Evolutionary conservation across 2,797 vertebrate species (phyloP).

Genomic region (Rhinophrynus dorsalis): DNA sequence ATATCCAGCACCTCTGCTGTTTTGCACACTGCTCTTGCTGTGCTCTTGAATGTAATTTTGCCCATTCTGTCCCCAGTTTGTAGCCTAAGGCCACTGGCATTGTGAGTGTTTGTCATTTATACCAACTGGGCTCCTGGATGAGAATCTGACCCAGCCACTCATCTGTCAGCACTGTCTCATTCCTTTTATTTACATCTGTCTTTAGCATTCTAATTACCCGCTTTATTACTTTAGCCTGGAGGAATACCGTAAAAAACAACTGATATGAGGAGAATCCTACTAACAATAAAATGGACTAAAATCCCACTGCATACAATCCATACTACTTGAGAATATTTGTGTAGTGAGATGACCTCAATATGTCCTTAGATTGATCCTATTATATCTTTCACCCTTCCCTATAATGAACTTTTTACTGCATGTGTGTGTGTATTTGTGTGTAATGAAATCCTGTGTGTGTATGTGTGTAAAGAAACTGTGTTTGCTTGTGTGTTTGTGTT

Average conservation of each 20-base stretch:
- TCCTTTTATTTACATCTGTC: slow-evolving; percentile 99
- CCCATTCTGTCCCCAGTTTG: slow-evolving; percentile 73
- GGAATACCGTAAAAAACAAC: slow-evolving; percentile 85
- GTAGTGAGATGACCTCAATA: slow-evolving; percentile 67
- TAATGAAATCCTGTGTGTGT: too few species aligned
- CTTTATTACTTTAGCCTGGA: slow-evolving; percentile 98
- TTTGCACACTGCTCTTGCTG: slow-evolving; percentile 29
- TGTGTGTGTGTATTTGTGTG: neutral
- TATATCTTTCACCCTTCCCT: slow-evolving; percentile 54
- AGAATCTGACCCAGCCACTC: slow-evolving; percentile 88
- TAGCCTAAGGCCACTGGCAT: slow-evolving; percentile 80
- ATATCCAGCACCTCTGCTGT: slow-evolving; percentile 1
- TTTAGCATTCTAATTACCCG: slow-evolving; percentile 99
- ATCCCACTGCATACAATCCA: slow-evolving; percentile 58
- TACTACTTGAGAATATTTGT: slow-evolving; percentile 64
- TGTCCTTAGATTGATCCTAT: slow-evolving; percentile 66
- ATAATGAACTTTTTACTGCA: slow-evolving; percentile 26
- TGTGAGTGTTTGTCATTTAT: slow-evolving; percentile 81
- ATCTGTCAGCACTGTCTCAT: slow-evolving; percentile 94
- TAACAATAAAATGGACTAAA: slow-evolving; percentile 81
- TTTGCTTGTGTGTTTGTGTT: too few species aligned
- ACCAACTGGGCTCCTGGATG: slow-evolving; percentile 88
- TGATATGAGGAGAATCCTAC: slow-evolving; percentile 78
- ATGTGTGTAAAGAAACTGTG: too few species aligned
- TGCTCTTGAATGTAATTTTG: slow-evolving; percentile 76